Conservation (phyloP, 64 coral and sea anemone species). For the Montipora sp. region DNA sequence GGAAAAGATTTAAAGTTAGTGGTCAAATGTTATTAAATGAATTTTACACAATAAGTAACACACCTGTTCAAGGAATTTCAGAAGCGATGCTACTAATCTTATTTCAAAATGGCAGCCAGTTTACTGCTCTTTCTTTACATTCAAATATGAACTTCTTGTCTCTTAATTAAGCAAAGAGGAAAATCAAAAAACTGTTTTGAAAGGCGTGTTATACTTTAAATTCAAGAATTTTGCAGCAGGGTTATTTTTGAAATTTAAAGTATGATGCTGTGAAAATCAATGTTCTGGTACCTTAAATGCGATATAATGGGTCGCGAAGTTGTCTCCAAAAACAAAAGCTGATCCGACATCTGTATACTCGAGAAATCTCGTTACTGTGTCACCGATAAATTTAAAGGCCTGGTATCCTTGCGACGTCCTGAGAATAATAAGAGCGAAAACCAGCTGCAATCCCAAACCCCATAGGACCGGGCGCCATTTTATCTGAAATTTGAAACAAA, state of each 20-base stretch:
- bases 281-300: slow-evolving; percentile 74
- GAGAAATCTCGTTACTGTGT: slow-evolving; percentile 71
- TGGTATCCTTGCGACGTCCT: slow-evolving; percentile 67
- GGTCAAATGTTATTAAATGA: no score
- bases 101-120: no score
- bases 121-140: no score
- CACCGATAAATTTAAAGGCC: slow-evolving; percentile 75
- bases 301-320: slow-evolving; percentile 63
- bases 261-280: neutral
- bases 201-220: no score
- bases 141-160: no score
- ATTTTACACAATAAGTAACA: no score
- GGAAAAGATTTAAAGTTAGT: neutral
- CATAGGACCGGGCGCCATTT: slow-evolving; percentile 76
- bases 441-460: slow-evolving; percentile 76
- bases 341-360: slow-evolving; percentile 79
- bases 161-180: no score
- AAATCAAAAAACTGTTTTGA: no score
- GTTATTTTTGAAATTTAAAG: no score
- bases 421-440: slow-evolving; percentile 79
- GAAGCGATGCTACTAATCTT: no score
- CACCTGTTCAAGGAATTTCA: no score
- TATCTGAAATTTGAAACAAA: slow-evolving; percentile 18
- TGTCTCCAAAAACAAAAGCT: slow-evolving; percentile 69
- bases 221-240: no score